phyloP scores from a whole-genome alignment of 2,888 invertebrate species.

The Graphium colonna region DNA sequence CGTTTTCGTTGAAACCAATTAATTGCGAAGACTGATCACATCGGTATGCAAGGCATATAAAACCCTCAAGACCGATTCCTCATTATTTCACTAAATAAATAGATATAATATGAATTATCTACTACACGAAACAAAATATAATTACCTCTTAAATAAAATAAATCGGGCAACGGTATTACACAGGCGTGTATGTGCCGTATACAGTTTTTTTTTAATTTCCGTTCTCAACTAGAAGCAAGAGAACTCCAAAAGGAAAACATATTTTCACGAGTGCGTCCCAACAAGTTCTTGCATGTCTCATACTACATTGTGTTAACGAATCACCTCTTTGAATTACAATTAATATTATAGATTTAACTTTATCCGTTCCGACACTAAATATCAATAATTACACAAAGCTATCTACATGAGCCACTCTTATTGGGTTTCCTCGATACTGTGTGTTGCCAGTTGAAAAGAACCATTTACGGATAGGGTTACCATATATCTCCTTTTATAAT shows the following conservation, averaged over 20 bases:
- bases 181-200: conserved; percentile 34
- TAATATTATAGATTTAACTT: conserved; percentile 46
- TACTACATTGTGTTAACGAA: conserved; percentile 45
- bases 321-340: conserved; percentile 47
- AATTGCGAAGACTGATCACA: conserved; percentile 10
- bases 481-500: conserved; percentile 21
- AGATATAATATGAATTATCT: conserved; percentile 69
- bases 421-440: conserved; percentile 37
- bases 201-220: not conserved
- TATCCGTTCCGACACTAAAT: conserved; percentile 71
- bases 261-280: conserved; percentile 50
- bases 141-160: conserved; percentile 46
- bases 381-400: conserved; percentile 78
- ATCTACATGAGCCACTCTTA: conserved; percentile 76
- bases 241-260: conserved; percentile 43
- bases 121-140: conserved; percentile 49
- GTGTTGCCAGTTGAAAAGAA: conserved; percentile 32
- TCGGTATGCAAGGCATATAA: too few relatives aligned
- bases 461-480: not conserved
- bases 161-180: conserved; percentile 55
- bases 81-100: conserved; percentile 70
- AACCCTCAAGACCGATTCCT: conserved; percentile 25
- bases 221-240: conserved; percentile 50
- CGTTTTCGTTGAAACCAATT: not conserved
- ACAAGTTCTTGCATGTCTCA: conserved; percentile 44